Evolutionary conservation across 2,113 vertebrate genomes (phyloP).

Genomic region (Phyllopteryx taeniolatus): DNA sequence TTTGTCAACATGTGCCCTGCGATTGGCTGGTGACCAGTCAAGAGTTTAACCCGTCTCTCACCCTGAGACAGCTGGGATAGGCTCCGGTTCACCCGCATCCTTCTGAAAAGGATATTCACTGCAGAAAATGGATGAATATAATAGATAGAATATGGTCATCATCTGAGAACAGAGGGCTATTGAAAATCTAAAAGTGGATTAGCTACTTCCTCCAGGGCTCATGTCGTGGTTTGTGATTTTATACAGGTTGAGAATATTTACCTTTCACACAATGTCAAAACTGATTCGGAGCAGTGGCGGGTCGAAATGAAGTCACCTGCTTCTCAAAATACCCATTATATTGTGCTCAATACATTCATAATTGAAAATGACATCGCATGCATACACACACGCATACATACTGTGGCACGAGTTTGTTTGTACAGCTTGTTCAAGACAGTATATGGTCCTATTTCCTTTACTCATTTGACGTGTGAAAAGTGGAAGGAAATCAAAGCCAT

Average conservation of each 20-base stretch:
- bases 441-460: constrained; percentile 21
- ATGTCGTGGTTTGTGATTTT: constrained; percentile 58
- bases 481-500: constrained; percentile 70
- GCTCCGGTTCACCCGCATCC: constrained; percentile 39
- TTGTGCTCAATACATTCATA: constrained; percentile 26
- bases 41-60: no score
- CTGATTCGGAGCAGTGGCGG: constrained; percentile 46
- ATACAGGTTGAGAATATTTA: constrained; percentile 64
- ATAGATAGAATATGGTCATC: constrained; percentile 4
- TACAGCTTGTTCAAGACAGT: constrained; percentile 43
- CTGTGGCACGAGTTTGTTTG: constrained; percentile 48
- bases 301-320: constrained; percentile 64
- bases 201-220: constrained; percentile 22
- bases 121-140: not conserved
- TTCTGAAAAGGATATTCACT: constrained; percentile 42
- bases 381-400: constrained; percentile 4
- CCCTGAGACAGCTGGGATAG: no score
- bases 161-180: constrained; percentile 58
- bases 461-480: constrained; percentile 64
- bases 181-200: constrained; percentile 42
- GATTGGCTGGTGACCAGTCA: no score
- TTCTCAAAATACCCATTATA: constrained; percentile 46
- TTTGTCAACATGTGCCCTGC: no score
- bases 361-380: constrained; percentile 14
- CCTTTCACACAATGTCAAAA: constrained; percentile 61